A percentile compares a stretch with the other conserved stretches of the same genome.
Conservation (phyloP, 2,113 vertebrate species). For the Peromyscus polionotus region DNA sequence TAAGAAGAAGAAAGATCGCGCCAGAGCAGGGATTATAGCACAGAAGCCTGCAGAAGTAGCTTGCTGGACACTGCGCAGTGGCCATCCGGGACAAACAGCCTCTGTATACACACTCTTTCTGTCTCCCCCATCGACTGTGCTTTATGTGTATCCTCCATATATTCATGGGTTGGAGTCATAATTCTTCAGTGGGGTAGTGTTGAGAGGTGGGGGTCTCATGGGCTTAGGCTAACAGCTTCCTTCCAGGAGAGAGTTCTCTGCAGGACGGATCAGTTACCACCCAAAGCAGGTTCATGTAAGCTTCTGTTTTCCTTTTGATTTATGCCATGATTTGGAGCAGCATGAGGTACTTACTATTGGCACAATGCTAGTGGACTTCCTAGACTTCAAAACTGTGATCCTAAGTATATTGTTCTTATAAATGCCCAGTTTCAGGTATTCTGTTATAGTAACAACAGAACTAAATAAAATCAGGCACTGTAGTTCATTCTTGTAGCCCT, state of each 20-base stretch:
- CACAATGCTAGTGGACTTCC: background rate
- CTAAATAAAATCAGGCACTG: background rate
- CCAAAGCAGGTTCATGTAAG: background rate
- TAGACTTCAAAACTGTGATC: background rate
- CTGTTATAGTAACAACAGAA: background rate
- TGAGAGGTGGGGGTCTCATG: background rate
- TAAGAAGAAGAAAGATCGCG: background rate
- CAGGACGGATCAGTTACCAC: background rate
- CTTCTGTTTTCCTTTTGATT: background rate
- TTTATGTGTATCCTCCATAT: background rate
- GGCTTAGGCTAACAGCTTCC: background rate
- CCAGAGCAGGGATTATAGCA: background rate
- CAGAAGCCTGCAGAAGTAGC: background rate
- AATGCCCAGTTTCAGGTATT: background rate
- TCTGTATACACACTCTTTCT: background rate
- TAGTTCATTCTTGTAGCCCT: no score
- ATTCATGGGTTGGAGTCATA: background rate
- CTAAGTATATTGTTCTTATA: background rate
- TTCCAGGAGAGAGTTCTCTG: background rate
- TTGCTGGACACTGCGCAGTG: background rate
- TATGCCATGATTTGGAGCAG: background rate
- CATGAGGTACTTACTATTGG: background rate
- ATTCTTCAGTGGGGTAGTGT: background rate
- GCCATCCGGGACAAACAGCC: background rate
- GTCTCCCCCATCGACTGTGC: background rate